Evolutionary conservation across 2,797 vertebrate species (phyloP), one percentile per base, ranked within the genome.

Genomic region (Chaetodon trifasciatus): DNA sequence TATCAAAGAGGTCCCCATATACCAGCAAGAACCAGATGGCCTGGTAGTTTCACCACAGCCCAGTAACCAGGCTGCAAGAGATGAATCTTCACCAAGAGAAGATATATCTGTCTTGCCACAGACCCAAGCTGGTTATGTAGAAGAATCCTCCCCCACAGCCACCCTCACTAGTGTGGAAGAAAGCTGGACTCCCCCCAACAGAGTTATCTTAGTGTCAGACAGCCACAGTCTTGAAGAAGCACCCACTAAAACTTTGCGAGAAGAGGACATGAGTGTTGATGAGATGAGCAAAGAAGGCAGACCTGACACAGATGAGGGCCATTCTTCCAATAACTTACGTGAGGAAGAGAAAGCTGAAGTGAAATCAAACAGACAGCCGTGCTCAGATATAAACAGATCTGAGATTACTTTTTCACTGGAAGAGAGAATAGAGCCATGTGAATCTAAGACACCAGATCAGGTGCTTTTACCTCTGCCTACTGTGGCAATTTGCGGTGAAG

Each of bases 281-380:
- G 39, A 75, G 32, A 65, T 17, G 21, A 61, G 1, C 21, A 64
- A 42, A 69, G 75, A 68, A 47, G 53, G 32, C 56, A 69, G 87
- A 40, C 42, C 52, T 35, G 50, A 74, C 46, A 68, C 61, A 70
- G 76, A 73, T 19, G 55, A 84, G 8, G 61, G 15, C 46, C n/a
- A 1, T 9, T 67, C 56, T 47, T 63, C 37, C 19, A 50, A 15
- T 39, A 37, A 75, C 39, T 58, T 83, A 68, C 9, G 46, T 57
- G 78, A 63, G 63, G 76, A 84, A 78, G 84, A 92, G 79, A 91
- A 91, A 92, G 50, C 8, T 58, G 85, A 92, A 89, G 84, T 89
- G 78, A 90, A 92, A 89, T 82, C 47, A 21, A 73, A 74, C 60
- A 12, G 79, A 49, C 78, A 84, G 35, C 60, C 77, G 9, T 58